Evolutionary conservation across 2,113 vertebrate species (phyloP), one percentile per base, ranked within the genome.

Genomic region (Petroica traversi): DNA sequence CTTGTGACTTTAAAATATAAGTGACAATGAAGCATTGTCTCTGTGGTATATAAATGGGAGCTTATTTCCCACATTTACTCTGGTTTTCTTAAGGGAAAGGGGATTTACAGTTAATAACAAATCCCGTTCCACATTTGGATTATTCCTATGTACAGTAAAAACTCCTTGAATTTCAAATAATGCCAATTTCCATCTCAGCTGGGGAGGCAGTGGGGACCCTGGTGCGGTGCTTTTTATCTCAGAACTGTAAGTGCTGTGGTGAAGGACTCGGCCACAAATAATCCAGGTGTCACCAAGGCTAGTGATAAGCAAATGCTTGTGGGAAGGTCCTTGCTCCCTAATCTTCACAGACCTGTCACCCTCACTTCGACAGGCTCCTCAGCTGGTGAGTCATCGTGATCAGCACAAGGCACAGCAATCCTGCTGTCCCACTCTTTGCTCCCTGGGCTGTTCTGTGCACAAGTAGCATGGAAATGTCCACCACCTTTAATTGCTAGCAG

Each of bases 91-190:
- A 69, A 38, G 92, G 82, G 93, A 93, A 74, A 88, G 88, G 63
- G 93, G 94, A 96, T 97, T 96, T 96, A 83, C 59, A 93, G 92
- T 96, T 95, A 96, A 96, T 96, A 96, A 96, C 82, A 94, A 92
- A 94, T 92, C 92, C 88, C 1, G 72, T 92, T 94, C 85, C 95
- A 92, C 88, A 69, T 93, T 80, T 96, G 93, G 85, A 92, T 97
- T 96, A 94, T 96, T 95, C 88, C 82, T 92, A 63, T 95, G 92
- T 96, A 94, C 79, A 86, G 71, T 95, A 80, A 88, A 96, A 94
- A 93, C 82, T 97, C 68, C 89, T 94, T 96, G 93, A 95, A 88
- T 96, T 97, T 96, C 92, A 94, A 96, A 94, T 94, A 93, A 92
- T 92, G 85, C 63, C 75, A 83, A 88, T 94, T 96, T 95, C 92